phyloP scores from a whole-genome alignment of 2,797 vertebrate genomes.

The Anguilla anguilla region DNA sequence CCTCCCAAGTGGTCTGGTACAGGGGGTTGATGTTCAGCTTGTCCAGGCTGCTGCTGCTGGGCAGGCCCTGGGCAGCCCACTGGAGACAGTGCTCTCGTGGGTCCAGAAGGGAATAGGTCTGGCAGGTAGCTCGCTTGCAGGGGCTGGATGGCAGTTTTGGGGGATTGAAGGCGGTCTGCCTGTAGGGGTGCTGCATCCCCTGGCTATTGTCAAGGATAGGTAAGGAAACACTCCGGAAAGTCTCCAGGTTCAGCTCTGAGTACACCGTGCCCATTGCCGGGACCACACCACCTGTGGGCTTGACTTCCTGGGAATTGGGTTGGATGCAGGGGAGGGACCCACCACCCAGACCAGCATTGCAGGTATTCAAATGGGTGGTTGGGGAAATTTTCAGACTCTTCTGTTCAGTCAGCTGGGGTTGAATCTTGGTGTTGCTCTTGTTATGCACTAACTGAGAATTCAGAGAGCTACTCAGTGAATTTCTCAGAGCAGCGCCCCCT shows the following conservation, averaged over 20 bases:
- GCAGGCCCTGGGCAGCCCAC: not conserved
- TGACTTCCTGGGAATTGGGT: conserved; percentile 28
- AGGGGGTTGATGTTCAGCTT: conserved; percentile 44
- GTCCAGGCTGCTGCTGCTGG: conserved; percentile 58
- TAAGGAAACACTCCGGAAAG: conserved; percentile 62
- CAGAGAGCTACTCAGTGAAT: conserved; percentile 8
- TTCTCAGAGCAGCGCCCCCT: conserved; percentile 49
- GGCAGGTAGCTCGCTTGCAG: conserved; percentile 33
- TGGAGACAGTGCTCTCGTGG: conserved; percentile 28
- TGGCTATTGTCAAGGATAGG: conserved; percentile 53
- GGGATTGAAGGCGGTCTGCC: conserved; percentile 47
- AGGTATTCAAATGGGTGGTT: not conserved
- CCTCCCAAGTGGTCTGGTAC: conserved; percentile 63
- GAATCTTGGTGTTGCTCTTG: conserved; percentile 33
- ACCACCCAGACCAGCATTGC: not conserved
- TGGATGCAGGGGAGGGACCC: not conserved
- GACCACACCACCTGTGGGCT: conserved; percentile 29
- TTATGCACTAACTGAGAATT: conserved; percentile 66
- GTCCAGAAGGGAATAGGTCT: conserved; percentile 33
- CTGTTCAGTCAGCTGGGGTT: conserved; percentile 1
- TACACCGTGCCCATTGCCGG: conserved; percentile 52
- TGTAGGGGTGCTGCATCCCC: conserved; percentile 46
- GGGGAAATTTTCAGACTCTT: not conserved
- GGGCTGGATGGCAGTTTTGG: conserved; percentile 61
- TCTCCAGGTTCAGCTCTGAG: conserved; percentile 63